Conservation (phyloP, 1,140 invertebrate species). For the Eriocheir sinensis region DNA sequence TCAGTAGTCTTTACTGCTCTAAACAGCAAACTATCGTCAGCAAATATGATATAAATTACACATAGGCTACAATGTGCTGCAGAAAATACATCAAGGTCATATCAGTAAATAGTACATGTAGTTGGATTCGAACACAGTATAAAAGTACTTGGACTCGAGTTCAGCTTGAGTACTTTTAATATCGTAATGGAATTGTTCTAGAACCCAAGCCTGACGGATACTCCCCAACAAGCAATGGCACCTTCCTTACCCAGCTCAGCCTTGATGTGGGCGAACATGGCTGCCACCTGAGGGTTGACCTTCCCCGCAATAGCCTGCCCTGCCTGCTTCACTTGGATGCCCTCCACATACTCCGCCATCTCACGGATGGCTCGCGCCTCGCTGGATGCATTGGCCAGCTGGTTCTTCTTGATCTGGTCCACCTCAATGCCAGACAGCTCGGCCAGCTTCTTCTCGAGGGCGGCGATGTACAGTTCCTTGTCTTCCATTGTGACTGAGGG, state of each 20-base stretch:
- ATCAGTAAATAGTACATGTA: too few relatives aligned
- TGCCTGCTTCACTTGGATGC: conserved; percentile 76
- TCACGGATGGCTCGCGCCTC: conserved; percentile 76
- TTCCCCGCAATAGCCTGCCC: conserved; percentile 61
- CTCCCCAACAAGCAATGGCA: not conserved
- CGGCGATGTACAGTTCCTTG: conserved; percentile 77
- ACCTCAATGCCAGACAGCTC: conserved; percentile 79
- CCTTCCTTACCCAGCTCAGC: conserved; percentile 75
- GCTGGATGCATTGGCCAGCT: conserved; percentile 79
- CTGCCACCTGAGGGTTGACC: conserved; percentile 77
- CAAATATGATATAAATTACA: too few relatives aligned
- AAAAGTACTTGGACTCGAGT: too few relatives aligned
- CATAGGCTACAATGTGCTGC: too few relatives aligned
- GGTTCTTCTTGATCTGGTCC: conserved; percentile 79
- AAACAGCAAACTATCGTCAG: too few relatives aligned
- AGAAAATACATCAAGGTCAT: too few relatives aligned
- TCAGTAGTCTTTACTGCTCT: too few relatives aligned
- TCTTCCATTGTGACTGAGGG: conserved; percentile 57
- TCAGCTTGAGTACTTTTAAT: too few relatives aligned
- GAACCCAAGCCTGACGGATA: too few relatives aligned
- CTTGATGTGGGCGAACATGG: conserved; percentile 71
- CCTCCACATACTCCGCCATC: conserved; percentile 76
- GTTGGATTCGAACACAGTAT: too few relatives aligned
- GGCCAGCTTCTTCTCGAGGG: conserved; percentile 77
- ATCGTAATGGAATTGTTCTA: too few relatives aligned